Conservation (phyloP, 2,888 invertebrate genomes). For the Acleris emargana region DNA sequence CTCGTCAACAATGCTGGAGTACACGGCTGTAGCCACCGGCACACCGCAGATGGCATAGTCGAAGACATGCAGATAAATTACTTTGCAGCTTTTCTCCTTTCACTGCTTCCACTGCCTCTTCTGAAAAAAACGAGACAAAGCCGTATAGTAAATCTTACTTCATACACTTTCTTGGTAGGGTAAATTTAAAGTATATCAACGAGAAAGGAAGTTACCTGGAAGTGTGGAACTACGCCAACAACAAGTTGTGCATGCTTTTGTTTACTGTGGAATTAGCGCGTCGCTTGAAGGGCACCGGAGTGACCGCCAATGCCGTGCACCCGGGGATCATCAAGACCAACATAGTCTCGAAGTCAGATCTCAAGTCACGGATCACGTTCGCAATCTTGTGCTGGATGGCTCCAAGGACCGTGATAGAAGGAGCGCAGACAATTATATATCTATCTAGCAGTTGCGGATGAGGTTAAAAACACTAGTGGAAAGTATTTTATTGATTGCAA, state of each 20-base stretch:
- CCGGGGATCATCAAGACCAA: constrained; percentile 90
- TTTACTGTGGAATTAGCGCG: constrained; percentile 56
- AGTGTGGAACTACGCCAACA: constrained; percentile 48
- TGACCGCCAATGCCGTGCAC: constrained; percentile 90
- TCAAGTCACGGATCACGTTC: constrained; percentile 69
- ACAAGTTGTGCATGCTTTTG: constrained; percentile 56
- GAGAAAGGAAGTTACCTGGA: constrained; percentile 73
- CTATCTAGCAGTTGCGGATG: constrained; percentile 87
- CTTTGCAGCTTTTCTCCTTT: constrained; percentile 86
- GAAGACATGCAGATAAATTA: constrained; percentile 84
- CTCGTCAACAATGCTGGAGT: constrained; percentile 82
- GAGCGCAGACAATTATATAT: constrained; percentile 88
- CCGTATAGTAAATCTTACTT: constrained; percentile 52
- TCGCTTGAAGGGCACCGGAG: constrained; percentile 61
- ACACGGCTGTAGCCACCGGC: constrained; percentile 52
- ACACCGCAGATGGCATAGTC: constrained; percentile 82
- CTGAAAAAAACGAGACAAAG: constrained; percentile 49
- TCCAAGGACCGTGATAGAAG: constrained; percentile 86
- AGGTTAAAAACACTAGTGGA: constrained; percentile 85
- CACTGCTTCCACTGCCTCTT: constrained; percentile 79
- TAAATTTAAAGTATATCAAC: constrained; percentile 39
- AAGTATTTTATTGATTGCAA: constrained; percentile 88
- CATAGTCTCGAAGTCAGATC: constrained; percentile 85
- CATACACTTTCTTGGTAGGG: constrained; percentile 47
- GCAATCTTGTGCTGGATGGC: constrained; percentile 82